Evolutionary conservation across 2,888 invertebrate genomes (phyloP).

Genomic region (Escarpia spicata): DNA sequence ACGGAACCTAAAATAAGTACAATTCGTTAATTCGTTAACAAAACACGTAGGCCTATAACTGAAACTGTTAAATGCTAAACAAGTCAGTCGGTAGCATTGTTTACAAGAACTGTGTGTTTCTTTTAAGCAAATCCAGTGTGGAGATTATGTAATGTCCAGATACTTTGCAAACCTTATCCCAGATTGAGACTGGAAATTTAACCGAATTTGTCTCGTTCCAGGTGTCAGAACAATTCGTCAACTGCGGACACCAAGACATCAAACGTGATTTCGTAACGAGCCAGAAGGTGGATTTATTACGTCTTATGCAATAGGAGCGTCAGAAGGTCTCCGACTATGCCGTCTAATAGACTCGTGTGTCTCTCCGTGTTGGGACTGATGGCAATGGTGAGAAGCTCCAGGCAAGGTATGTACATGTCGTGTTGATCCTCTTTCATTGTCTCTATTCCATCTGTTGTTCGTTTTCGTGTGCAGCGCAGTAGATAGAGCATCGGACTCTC

Average conservation of each 20-base stretch:
- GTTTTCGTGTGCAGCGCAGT: too few relatives aligned
- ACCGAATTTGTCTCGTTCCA: neutral
- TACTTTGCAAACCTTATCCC: neutral
- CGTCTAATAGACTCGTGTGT: neutral
- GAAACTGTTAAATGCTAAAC: too few relatives aligned
- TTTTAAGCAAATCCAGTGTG: neutral
- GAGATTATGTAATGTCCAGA: neutral
- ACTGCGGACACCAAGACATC: neutral
- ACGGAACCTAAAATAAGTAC: too few relatives aligned
- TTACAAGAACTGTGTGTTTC: neutral
- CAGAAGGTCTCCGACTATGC: neutral
- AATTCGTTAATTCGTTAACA: too few relatives aligned
- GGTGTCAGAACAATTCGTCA: neutral
- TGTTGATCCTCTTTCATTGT: neutral
- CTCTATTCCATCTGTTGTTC: neutral
- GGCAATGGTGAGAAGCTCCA: neutral
- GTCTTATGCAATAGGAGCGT: neutral
- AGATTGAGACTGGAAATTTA: neutral
- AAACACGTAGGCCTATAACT: too few relatives aligned
- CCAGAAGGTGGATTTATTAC: neutral
- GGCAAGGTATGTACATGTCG: neutral
- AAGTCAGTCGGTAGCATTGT: neutral
- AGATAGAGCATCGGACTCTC: too few relatives aligned
- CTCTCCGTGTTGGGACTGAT: neutral
- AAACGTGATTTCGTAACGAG: neutral